Conservation (phyloP, 2,113 vertebrate species). For the Australoheros scitulus region DNA sequence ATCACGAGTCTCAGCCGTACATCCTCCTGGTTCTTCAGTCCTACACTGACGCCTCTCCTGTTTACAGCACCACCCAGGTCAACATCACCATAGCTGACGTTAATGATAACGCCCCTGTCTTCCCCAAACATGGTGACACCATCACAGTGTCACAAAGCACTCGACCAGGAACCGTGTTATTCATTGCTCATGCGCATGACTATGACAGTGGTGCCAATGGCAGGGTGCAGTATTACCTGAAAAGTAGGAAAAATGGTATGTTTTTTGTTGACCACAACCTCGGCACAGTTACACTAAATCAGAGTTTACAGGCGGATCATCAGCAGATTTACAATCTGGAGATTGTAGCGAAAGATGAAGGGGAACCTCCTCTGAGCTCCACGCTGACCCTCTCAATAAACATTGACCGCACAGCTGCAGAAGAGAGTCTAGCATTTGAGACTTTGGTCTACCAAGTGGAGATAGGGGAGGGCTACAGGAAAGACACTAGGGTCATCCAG, state of each 20-base stretch:
- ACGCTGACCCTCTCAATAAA: slow-evolving; percentile 75
- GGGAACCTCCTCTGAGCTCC: slow-evolving; percentile 81
- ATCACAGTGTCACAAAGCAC: slow-evolving; percentile 79
- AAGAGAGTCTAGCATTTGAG: slow-evolving; percentile 83
- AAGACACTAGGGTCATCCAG: slow-evolving; percentile 81
- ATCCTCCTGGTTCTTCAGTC: slow-evolving; percentile 85
- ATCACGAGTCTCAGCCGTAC: slow-evolving; percentile 83
- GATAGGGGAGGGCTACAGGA: slow-evolving; percentile 82
- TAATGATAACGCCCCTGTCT: slow-evolving; percentile 88
- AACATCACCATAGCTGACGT: slow-evolving; percentile 85
- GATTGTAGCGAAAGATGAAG: slow-evolving; percentile 84
- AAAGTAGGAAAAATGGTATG: slow-evolving; percentile 18
- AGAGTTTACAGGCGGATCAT: slow-evolving; percentile 54
- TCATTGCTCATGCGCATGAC: slow-evolving; percentile 88
- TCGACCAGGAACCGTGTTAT: slow-evolving; percentile 83
- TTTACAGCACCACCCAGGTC: slow-evolving; percentile 86
- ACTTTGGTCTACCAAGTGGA: slow-evolving; percentile 89
- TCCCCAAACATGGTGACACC: slow-evolving; percentile 72
- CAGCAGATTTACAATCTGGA: slow-evolving; percentile 69
- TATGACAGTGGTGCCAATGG: slow-evolving; percentile 87
- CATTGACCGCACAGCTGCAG: slow-evolving; percentile 70
- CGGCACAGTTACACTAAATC: slow-evolving; percentile 83
- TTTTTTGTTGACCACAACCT: slow-evolving; percentile 81
- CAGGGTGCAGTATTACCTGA: slow-evolving; percentile 81
- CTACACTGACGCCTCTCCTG: slow-evolving; percentile 71